phyloP scores from a whole-genome alignment of 2,797 vertebrate genomes.

The Myripristis murdjan region DNA sequence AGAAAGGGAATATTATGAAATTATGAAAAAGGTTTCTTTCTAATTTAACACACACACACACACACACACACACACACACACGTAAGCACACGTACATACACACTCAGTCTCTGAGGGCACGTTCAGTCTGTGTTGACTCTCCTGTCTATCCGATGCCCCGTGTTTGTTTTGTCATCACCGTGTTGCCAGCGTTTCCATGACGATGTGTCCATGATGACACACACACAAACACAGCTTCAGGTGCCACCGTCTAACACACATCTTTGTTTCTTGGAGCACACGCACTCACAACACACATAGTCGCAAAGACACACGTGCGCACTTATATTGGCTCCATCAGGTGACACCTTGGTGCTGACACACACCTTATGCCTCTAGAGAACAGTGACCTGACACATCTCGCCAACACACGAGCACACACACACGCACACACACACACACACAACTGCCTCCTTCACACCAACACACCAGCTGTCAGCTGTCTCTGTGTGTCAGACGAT shows the following conservation, averaged over 20 bases:
- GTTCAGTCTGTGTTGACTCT: slow-evolving; percentile 58
- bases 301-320: slow-evolving; percentile 17
- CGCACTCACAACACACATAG: background rate
- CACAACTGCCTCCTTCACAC: slow-evolving; percentile 44
- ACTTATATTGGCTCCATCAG: slow-evolving; percentile 44
- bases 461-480: slow-evolving; percentile 34
- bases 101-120: slow-evolving; percentile 16
- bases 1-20: too few relatives aligned
- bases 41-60: background rate
- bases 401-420: slow-evolving; percentile 16
- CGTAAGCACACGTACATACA: slow-evolving; percentile 1
- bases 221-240: slow-evolving; percentile 20
- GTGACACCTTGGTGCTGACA: slow-evolving; percentile 59
- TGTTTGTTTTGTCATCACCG: slow-evolving; percentile 58
- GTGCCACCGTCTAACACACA: slow-evolving; percentile 29
- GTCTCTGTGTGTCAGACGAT: slow-evolving; percentile 24
- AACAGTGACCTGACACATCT: slow-evolving; percentile 48
- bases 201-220: slow-evolving; percentile 31
- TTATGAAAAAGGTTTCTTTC: too few relatives aligned
- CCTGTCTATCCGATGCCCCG: slow-evolving; percentile 35
- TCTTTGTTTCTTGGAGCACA: slow-evolving; percentile 19
- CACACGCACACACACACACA: slow-evolving; percentile 18
- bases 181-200: slow-evolving; percentile 55
- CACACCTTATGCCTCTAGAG: slow-evolving; percentile 49
- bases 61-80: slow-evolving; percentile 8